Conservation (phyloP, 2,797 vertebrate genomes). For the Scolopax rusticola region DNA sequence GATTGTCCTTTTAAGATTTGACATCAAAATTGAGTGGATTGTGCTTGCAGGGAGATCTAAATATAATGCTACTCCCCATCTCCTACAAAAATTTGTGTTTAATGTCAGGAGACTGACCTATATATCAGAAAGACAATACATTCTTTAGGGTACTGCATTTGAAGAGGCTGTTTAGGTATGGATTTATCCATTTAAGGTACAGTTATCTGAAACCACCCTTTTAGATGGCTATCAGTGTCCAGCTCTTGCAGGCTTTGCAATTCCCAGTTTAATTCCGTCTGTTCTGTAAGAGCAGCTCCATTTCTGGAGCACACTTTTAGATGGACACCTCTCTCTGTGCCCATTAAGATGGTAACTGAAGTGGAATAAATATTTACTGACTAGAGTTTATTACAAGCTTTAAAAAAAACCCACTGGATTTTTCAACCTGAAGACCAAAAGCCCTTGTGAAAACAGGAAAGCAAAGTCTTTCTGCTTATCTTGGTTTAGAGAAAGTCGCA, state of each 20-base stretch:
- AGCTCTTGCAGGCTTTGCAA: not conserved
- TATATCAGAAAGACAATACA: fast-evolving
- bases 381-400: not conserved
- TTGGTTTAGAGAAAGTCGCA: not conserved
- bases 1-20: not conserved
- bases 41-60: not conserved
- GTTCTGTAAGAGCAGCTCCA: not conserved
- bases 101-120: not conserved
- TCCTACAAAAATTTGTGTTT: not conserved
- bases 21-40: not conserved
- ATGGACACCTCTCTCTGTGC: not conserved
- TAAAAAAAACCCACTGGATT: not conserved
- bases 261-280: not conserved
- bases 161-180: not conserved
- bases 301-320: not conserved
- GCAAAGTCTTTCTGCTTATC: not conserved
- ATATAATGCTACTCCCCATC: not conserved
- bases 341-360: not conserved
- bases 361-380: not conserved
- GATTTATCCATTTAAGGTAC: not conserved
- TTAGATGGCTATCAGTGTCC: not conserved
- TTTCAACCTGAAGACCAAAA: not conserved
- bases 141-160: not conserved
- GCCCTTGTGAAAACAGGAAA: not conserved
- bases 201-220: not conserved